Evolutionary conservation across 1,140 invertebrate species (phyloP), one percentile per base, ranked within the genome.

Genomic region (Psilanteris sp.): DNA sequence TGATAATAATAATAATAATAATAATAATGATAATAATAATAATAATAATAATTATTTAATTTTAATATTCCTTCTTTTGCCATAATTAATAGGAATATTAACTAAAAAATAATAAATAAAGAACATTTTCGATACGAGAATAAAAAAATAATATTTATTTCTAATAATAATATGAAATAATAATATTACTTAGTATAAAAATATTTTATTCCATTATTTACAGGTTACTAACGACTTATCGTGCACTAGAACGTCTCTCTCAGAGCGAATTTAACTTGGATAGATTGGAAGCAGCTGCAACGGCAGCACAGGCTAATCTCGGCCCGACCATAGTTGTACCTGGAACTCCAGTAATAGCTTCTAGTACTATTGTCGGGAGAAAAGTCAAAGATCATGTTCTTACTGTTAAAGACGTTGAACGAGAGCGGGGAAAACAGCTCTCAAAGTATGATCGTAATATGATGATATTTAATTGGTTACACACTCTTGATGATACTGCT

Each of bases 381-480:
- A 85, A 86, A 22, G 48, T 71, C 27, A 90, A 89, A 44, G 91
- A 92, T 76, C 85, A 91, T 43, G 89, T 90, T 2, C 85, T 96
- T 0, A 95, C 95, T 0, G 90, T 94, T 0, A 91, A 92, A 4
- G 95, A 96, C 71, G 91, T 96, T 6, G 95, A 96, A 78, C 88
- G 94, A 26, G 94, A 96, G 81, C 88, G 94, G 3, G 94, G 94
- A 0, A 93, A 94, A 66, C 94, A 95, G 2, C 88, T 96, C 1
- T 94, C 94, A 7, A 96, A 95, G 84, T 96, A 96, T 85, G 94
- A 96, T 76, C 83, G 95, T 10, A 96, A 96, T 84, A 96, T 96
- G 93, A 96, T 96, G 93, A 96, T 96, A 29, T 96, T 96, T 86
- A 96, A 96, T 79, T 96, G 95, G 95, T 89, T 96, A 0, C 94